Percentiles rank a stretch among this genome's conserved stretches.
phyloP scores from a whole-genome alignment of 2,797 vertebrate genomes.

The Zalophus californianus region DNA sequence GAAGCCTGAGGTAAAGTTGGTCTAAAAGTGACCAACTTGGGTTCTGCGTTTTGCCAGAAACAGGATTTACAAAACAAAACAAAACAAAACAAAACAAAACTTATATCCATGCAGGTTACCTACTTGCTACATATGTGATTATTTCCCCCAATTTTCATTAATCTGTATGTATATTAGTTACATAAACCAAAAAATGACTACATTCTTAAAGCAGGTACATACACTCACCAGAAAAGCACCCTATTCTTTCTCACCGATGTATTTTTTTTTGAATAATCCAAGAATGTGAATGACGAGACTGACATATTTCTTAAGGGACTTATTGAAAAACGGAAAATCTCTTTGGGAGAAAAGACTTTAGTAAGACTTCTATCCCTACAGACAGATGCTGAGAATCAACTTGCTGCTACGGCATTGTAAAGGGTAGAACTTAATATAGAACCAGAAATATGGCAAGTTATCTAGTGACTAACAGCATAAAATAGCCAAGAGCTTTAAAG shows the following conservation, averaged over 20 bases:
- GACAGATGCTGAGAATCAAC: slow-evolving; percentile 68
- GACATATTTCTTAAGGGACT: slow-evolving; percentile 18
- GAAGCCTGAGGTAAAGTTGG: slow-evolving; percentile 60
- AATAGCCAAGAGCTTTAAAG: slow-evolving; percentile 66
- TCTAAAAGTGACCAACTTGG: slow-evolving; percentile 39
- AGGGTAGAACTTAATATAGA: slow-evolving; percentile 70
- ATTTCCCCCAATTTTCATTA: slow-evolving; percentile 26
- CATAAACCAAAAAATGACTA: slow-evolving; percentile 39
- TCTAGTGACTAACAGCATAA: slow-evolving; percentile 61
- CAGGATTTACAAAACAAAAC: background rate
- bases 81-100: background rate
- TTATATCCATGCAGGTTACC: slow-evolving; percentile 5
- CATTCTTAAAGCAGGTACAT: slow-evolving; percentile 38
- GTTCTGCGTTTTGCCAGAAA: slow-evolving; percentile 51
- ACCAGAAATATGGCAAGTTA: slow-evolving; percentile 61
- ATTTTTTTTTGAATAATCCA: slow-evolving; percentile 43
- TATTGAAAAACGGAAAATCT: slow-evolving; percentile 36
- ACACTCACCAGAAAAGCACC: slow-evolving; percentile 14
- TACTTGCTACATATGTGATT: slow-evolving; percentile 28
- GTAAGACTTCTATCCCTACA: slow-evolving; percentile 45
- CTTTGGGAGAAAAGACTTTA: slow-evolving; percentile 44
- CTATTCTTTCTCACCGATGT: background rate
- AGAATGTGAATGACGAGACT: background rate
- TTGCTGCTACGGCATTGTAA: slow-evolving; percentile 47
- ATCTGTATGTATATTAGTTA: background rate